phyloP scores from a whole-genome alignment of 2,888 invertebrate species.

The Cephus runcator region DNA sequence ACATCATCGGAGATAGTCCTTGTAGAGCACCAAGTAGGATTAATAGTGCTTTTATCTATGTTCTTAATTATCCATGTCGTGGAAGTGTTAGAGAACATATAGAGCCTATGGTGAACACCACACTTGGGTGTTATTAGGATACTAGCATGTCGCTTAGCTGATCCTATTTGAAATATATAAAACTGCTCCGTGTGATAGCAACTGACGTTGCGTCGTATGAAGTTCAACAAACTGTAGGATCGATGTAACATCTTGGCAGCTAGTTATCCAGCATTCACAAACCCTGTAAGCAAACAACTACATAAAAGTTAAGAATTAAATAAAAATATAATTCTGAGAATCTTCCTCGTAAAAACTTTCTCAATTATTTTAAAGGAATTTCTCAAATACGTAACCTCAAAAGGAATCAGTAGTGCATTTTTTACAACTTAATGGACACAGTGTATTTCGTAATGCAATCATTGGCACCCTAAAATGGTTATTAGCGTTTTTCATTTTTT shows the following conservation, averaged over 20 bases:
- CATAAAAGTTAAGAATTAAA: not conserved
- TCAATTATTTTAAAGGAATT: not conserved
- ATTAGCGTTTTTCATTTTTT: not conserved
- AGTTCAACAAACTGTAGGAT: constrained; percentile 49
- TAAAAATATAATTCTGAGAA: not conserved
- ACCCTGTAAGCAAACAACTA: not conserved
- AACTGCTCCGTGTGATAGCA: constrained; percentile 45
- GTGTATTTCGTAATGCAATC: not conserved
- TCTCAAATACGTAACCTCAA: not conserved
- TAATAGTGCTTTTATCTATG: constrained; percentile 16
- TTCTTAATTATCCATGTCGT: constrained; percentile 35
- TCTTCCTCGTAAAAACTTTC: not conserved
- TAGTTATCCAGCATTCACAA: not conserved
- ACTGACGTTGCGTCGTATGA: constrained; percentile 45
- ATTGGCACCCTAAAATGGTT: not conserved
- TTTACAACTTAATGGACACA: not conserved
- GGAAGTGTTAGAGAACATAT: constrained; percentile 38
- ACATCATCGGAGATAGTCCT: constrained; percentile 33
- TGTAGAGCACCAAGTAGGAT: constrained; percentile 35
- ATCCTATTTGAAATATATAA: constrained; percentile 48
- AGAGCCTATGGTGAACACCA: constrained; percentile 32
- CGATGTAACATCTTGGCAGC: constrained; percentile 49
- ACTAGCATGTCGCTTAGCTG: constrained; percentile 46
- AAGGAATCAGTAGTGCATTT: not conserved
- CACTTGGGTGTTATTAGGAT: constrained; percentile 49